Evolutionary conservation across 2,888 invertebrate genomes (phyloP), one percentile per base, ranked within the genome.

Genomic region (Boloria euphrosyne): DNA sequence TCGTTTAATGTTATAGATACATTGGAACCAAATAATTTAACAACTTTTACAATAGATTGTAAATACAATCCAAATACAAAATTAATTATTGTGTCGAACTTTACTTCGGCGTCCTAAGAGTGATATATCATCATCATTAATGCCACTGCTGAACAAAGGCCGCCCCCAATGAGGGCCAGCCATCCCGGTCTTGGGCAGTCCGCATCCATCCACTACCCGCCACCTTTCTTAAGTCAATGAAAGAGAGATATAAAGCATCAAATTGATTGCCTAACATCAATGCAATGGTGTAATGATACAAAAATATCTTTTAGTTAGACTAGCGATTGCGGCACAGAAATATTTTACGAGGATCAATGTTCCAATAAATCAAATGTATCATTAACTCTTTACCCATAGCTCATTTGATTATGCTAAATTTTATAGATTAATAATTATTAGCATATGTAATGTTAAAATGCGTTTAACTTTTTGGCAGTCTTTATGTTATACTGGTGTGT

Each of bases 271-370:
- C 73, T 67, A 73, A 74, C 72, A 73, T 72, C 74, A 76, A 74
- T 78, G 73, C 74, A 76, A 74, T 78, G 73, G 60, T 64, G 61
- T 73, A 76, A 75, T 67, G 70, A 67, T 72, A 70, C 76, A 72
- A 75, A 80, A 76, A 80, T 82, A 81, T 69, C 49, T 55, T 31
- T 44, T 16, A 51, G 54, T 55, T 38, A 47, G 52, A 63, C 44
- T 78, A 75, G 73, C 76, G 77, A 75, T 74, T 74, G 77, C 74
- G 76, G 61, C 76, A 72, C 74, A 49, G 66, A 66, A 68, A 73
- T 73, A 71, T 73, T 78, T 77, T 73, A 74, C 75, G 77, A 80
- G 80, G 82, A 81, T 83, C 83, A 84, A 80, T 78, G 78, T 78
- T 77, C 77, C 75, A 80, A 81, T 81, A 81, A 77, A 82, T 73